Evolutionary conservation across 2,888 invertebrate species (phyloP), one percentile per base, ranked within the genome.

Genomic region (Callosobruchus maculatus): DNA sequence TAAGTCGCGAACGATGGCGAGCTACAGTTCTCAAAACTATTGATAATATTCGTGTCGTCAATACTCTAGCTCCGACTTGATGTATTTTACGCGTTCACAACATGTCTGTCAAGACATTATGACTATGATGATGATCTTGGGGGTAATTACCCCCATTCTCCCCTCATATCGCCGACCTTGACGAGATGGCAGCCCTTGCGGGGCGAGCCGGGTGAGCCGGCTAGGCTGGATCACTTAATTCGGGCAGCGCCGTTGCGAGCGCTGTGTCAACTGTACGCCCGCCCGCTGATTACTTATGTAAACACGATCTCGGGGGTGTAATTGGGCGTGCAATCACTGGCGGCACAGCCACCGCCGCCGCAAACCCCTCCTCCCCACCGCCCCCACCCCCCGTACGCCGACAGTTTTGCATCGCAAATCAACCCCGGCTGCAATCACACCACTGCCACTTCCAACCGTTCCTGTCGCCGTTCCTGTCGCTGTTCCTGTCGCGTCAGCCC

Each of bases 291-390:
- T 87, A 87, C 86, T 87, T 87, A 87, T 86, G 87, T 86, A 87
- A 87, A 87, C 87, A 87, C 86, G 86, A 87, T 87, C 86, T 85
- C 86, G 85, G 84, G 85, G 84, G 86, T 85, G 87, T 87, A 87
- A 87, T 87, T 87, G 87, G 86, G 85, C 86, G 84, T 86, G 84
- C 86, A 87, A 87, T 87, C 87, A 86, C 86, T 86, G 86, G 83
- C 85, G 86, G 86, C 85, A n/a, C n/a, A n/a, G 85, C 13, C 31
- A 30, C 21, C 21, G 68, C 68, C n/a, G 1, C 70, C 30, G 31
- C 26, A 49, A 30, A 30, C 22, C 81, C 83, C 81, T 78, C n/a
- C n/a, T n/a, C 80, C 81, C 81, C 13, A 5, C 49, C 49, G 13
- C 49, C 49, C 49, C 18, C 68, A 20, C 1, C 7, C 9, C 21